Evolutionary conservation across 2,113 vertebrate species (phyloP).

Genomic region (Xenopus borealis): DNA sequence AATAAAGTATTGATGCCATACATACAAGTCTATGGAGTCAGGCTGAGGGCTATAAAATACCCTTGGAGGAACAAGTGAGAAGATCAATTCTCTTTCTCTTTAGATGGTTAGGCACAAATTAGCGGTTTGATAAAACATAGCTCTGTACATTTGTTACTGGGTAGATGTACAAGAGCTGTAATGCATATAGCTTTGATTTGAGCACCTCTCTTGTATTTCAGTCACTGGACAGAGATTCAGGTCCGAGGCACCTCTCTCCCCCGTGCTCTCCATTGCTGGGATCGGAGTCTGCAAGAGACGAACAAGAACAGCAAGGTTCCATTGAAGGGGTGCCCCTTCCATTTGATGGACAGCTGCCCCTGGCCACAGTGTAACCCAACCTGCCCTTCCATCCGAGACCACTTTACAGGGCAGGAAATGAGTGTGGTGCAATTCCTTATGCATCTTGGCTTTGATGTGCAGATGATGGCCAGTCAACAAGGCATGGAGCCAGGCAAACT

Average conservation of each 20-base stretch:
- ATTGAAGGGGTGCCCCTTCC: constrained; percentile 86
- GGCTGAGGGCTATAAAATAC: no score
- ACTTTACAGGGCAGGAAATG: constrained; percentile 97
- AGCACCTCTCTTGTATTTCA: constrained; percentile 47
- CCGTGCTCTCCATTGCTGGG: constrained; percentile 96
- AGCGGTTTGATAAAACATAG: no score
- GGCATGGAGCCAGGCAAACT: constrained; percentile 93
- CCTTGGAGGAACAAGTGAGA: no score
- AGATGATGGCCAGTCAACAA: constrained; percentile 94
- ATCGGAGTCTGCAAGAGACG: constrained; percentile 87
- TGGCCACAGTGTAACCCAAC: constrained; percentile 98
- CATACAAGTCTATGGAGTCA: no score
- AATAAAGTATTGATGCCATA: no score
- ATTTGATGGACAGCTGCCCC: constrained; percentile 93
- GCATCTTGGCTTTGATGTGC: constrained; percentile 97
- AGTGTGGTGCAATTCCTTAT: constrained; percentile 96
- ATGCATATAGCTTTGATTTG: no score
- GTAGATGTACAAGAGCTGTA: no score
- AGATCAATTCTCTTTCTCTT: no score
- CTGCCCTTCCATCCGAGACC: constrained; percentile 91
- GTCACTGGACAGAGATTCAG: constrained; percentile 94
- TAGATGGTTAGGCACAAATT: no score
- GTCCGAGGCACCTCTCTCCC: constrained; percentile 93
- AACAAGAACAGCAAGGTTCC: constrained; percentile 78
- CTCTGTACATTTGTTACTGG: no score